phyloP scores from a whole-genome alignment of 1,140 invertebrate genomes.

The Dysdera silvatica region DNA sequence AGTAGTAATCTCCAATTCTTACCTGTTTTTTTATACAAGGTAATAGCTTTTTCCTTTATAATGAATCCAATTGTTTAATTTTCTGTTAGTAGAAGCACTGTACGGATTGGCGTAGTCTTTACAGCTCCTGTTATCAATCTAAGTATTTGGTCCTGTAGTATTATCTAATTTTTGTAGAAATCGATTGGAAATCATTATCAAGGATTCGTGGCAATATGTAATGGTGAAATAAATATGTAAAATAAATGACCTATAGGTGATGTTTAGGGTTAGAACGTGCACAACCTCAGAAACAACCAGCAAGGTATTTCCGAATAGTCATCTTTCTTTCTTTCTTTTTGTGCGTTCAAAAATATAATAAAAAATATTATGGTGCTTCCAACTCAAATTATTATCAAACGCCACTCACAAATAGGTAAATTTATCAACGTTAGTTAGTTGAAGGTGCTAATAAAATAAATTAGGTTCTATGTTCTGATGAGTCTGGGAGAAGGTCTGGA shows the following conservation, averaged over 20 bases:
- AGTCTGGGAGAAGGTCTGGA: neutral
- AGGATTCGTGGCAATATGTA: too few species aligned
- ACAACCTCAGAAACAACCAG: neutral
- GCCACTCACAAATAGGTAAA: neutral
- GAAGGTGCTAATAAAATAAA: neutral
- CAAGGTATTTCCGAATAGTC: neutral
- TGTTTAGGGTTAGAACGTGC: neutral
- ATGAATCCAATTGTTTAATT: too few species aligned
- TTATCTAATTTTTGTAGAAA: too few species aligned
- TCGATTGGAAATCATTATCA: too few species aligned
- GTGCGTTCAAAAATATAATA: neutral
- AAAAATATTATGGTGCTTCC: neutral
- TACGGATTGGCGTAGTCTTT: too few species aligned
- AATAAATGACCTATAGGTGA: neutral
- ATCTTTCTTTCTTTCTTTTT: neutral
- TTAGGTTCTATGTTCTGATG: conserved; percentile 1
- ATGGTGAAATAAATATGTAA: too few species aligned
- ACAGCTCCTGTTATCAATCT: too few species aligned
- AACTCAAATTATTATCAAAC: neutral
- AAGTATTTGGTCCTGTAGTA: too few species aligned
- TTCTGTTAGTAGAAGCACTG: too few species aligned
- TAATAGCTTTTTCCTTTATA: too few species aligned
- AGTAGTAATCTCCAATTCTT: too few species aligned
- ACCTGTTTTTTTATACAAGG: too few species aligned
- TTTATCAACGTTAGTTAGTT: neutral